phyloP scores from a whole-genome alignment of 2,888 invertebrate genomes.

The Pyrocoelia pectoralis region DNA sequence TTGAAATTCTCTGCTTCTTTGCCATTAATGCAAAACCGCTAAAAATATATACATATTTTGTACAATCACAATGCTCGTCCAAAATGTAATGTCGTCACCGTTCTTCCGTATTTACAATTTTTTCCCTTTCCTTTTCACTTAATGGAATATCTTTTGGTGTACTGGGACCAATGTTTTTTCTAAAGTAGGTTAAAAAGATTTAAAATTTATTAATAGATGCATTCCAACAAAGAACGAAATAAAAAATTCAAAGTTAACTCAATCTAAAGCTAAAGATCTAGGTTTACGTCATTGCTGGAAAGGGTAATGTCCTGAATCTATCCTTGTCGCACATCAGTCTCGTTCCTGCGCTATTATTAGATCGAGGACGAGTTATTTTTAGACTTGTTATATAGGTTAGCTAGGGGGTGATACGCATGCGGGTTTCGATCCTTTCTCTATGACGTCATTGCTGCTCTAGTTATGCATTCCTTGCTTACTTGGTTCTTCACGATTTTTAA shows the following conservation, averaged over 20 bases:
- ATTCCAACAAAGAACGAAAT: slow-evolving; percentile 22
- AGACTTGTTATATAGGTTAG: slow-evolving; percentile 57
- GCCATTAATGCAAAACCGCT: slow-evolving; percentile 21
- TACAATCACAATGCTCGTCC: too few relatives aligned
- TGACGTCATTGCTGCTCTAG: slow-evolving; percentile 66
- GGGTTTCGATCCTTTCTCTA: slow-evolving; percentile 46
- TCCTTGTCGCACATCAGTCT: slow-evolving; percentile 49
- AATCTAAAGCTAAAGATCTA: slow-evolving; percentile 34
- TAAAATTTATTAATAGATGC: slow-evolving; percentile 6
- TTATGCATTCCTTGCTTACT: slow-evolving; percentile 54
- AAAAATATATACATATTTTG: background rate
- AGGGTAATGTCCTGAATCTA: slow-evolving; percentile 50
- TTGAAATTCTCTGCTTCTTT: slow-evolving; percentile 27
- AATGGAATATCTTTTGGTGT: too few relatives aligned
- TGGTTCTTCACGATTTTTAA: slow-evolving; percentile 50
- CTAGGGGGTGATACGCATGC: slow-evolving; percentile 53
- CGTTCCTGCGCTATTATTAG: slow-evolving; percentile 60
- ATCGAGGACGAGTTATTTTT: slow-evolving; percentile 61
- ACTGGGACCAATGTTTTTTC: too few relatives aligned
- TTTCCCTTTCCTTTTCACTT: too few relatives aligned
- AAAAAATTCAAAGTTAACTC: slow-evolving; percentile 28
- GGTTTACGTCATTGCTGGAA: slow-evolving; percentile 37
- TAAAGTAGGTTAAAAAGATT: slow-evolving; percentile 9
- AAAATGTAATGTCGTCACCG: too few relatives aligned
- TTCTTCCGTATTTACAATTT: too few relatives aligned